Evolutionary conservation across 2,888 invertebrate genomes (phyloP).

Genomic region (Eupithecia abbreviata): DNA sequence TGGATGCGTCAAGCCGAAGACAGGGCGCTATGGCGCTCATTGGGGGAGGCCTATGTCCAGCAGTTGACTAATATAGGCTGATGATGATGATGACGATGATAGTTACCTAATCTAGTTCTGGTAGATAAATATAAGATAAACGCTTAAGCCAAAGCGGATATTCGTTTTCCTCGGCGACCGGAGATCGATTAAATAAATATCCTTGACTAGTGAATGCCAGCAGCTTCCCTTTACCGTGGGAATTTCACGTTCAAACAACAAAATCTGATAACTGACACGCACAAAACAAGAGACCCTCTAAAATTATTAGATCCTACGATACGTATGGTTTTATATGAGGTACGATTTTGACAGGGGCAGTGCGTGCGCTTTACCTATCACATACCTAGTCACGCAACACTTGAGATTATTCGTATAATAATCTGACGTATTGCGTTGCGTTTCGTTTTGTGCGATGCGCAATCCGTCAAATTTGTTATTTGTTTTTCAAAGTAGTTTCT

Average conservation of each 20-base stretch:
- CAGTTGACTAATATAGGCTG: too few species aligned
- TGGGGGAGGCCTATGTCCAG: too few species aligned
- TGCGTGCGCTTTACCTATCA: not conserved
- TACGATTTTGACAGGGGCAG: not conserved
- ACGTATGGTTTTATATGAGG: not conserved
- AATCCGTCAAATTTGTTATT: too few species aligned
- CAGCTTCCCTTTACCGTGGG: not conserved
- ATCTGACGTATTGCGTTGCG: too few species aligned
- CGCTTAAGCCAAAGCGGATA: not conserved
- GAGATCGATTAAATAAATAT: conserved; percentile 1
- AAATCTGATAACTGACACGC: not conserved
- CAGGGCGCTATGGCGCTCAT: too few species aligned
- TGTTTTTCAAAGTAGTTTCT: too few species aligned
- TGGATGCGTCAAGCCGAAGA: too few species aligned
- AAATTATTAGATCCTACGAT: not conserved
- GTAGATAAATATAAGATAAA: not conserved
- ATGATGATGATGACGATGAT: too few species aligned
- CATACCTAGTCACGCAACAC: too few species aligned
- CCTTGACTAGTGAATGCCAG: not conserved
- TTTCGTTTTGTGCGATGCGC: too few species aligned
- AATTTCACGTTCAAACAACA: not conserved
- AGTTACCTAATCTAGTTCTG: not conserved
- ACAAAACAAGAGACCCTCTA: not conserved
- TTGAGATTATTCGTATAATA: not conserved
- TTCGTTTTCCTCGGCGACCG: not conserved